Evolutionary conservation across 2,888 invertebrate genomes (phyloP), one percentile per base, ranked within the genome.

Genomic region (Frankliniella intonsa): DNA sequence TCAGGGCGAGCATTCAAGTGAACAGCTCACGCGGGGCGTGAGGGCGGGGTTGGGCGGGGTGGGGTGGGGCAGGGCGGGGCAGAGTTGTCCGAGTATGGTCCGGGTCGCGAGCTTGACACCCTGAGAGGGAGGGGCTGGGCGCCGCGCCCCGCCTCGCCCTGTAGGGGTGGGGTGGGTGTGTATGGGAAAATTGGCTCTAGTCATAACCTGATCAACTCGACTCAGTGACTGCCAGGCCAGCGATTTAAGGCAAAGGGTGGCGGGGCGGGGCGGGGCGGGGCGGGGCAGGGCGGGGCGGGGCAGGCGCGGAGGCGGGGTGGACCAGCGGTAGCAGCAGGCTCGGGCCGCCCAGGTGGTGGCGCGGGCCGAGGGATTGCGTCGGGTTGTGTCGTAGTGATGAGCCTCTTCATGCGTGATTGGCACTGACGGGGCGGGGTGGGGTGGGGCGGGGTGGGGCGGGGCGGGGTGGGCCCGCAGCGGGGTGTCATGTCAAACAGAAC

Each of bases 121-220:
- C 38, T 38, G 3, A 1, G 55, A 55, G 55, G 17, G 55, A 55
- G 55, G n/a, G 55, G 55, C 55, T n/a, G 62, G 62, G 14, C 62
- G 62, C 62, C 62, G 12, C 17, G 62, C 62, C 22, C 69, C 69
- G 69, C 69, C 22, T 8, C n/a, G 5, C 69, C 11, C 11, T 22
- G 25, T 38, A 38, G 38, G 38, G 38, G 3, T 38, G 5, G 69
- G 12, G 69, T 11, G 69, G 69, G 69, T 76, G 69, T 76, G 69
- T 76, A 76, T 76, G 69, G 69, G 69, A 76, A 76, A 76, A 76
- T 76, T 76, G 69, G 69, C 69, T 76, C 22, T 9, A 76, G 69
- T 76, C 69, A 76, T 76, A 76, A 76, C 69, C 69, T 12, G 69
- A 76, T 76, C 69, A 76, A 76, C 69, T 76, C 69, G 62, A 62